Evolutionary conservation across 2,113 vertebrate genomes (phyloP).

Genomic region (Strix aluco): DNA sequence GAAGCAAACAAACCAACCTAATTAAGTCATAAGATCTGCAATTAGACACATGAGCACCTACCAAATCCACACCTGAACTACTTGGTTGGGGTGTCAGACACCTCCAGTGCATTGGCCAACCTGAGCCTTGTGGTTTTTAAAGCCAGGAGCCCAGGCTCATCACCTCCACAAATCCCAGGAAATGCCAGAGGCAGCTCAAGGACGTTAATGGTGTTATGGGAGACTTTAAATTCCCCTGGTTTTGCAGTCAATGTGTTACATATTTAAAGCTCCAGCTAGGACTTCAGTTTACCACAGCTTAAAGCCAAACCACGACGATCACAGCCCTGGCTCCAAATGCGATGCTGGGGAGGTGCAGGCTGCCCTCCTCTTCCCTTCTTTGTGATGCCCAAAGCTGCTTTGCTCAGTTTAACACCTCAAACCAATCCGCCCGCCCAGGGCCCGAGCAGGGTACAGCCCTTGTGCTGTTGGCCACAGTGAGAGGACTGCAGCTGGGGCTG

Average conservation of each 20-base stretch:
- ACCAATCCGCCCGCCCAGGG: background rate
- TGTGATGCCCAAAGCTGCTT: background rate
- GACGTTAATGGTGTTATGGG: background rate
- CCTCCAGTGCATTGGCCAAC: background rate
- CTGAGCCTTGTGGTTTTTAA: background rate
- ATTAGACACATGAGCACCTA: background rate
- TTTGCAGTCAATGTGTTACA: background rate
- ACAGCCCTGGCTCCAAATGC: accelerated
- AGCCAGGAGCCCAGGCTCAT: background rate
- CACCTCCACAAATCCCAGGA: background rate
- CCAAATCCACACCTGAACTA: background rate
- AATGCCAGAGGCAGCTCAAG: background rate
- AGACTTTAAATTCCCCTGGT: background rate
- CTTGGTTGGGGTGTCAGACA: background rate
- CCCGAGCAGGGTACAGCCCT: background rate
- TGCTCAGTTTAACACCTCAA: background rate
- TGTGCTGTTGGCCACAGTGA: accelerated
- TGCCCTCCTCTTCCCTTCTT: background rate
- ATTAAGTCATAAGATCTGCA: background rate
- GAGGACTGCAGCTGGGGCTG: background rate
- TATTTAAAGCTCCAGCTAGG: background rate
- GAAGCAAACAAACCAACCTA: background rate
- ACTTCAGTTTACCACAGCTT: background rate
- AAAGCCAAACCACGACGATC: background rate
- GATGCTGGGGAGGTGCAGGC: accelerated